phyloP scores from a whole-genome alignment of 2,797 vertebrate genomes.

The Muscicapa comitata region DNA sequence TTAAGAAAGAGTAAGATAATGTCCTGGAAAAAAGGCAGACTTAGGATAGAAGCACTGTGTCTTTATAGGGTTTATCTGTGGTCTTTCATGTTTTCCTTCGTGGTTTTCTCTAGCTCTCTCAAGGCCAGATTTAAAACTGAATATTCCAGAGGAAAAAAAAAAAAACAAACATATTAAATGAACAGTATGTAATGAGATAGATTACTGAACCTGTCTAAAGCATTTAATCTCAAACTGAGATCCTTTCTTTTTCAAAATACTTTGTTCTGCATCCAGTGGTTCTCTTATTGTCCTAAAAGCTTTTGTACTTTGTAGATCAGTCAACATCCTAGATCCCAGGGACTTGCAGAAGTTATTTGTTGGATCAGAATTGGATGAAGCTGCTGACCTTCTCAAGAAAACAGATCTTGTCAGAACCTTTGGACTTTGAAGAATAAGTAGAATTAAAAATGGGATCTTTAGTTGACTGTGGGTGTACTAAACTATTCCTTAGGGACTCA shows the following conservation, averaged over 20 bases:
- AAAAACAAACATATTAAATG: not conserved
- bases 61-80: not conserved
- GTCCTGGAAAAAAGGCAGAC: slow-evolving; percentile 26
- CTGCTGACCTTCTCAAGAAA: not conserved
- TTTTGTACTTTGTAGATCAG: not conserved
- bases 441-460: not conserved
- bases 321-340: not conserved
- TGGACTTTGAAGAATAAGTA: not conserved
- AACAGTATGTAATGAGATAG: not conserved
- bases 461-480: not conserved
- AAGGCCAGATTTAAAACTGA: not conserved
- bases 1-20: not conserved
- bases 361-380: not conserved
- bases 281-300: not conserved
- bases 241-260: not conserved
- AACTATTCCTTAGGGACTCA: not conserved
- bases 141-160: not conserved
- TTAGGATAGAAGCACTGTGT: not conserved
- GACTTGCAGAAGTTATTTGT: not conserved
- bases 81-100: not conserved
- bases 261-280: not conserved
- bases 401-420: not conserved
- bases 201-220: not conserved
- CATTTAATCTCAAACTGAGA: not conserved
- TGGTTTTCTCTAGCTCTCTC: not conserved